Base-by-base conservation (phyloP, 2,888 invertebrate genomes). In the Andrena minutula region DNA sequence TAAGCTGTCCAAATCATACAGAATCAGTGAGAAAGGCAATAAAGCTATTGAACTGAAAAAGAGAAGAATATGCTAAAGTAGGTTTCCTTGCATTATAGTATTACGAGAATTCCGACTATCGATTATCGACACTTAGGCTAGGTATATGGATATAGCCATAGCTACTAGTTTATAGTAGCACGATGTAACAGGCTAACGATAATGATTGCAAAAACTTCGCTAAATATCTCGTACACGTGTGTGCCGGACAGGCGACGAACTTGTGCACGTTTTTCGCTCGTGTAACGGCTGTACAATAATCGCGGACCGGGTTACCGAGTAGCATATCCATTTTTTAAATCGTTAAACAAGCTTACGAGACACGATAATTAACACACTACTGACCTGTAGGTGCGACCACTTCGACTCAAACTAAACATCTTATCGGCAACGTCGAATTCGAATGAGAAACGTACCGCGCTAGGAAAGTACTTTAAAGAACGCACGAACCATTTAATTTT, bases 11-110 rank as follows among this genome's bases (percentile, higher is more conserved):
- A 85, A 85, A 86, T 89, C 89, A 89, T 88, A 89, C 88, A 88
- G 87, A 91, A 90, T 91, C 91, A 87, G 90, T 89, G 89, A 90
- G 87, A 90, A 90, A 90, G 90, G 90, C 90, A 91, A 91, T 91
- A 90, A 90, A 83, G 84, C 89, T 90, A 82, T 86, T 87, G 87
- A 91, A 89, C 87, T 87, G 85, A 77, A 77, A 70, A 81, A 56
- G 49, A 66, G 80, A 70, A 80, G 78, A 74, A 87, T 90, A 91
- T 87, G 88, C 88, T 91, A 90, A 90, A 86, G 87, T 91, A 90
- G 90, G 89, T 88, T 83, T 91, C 86, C 90, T 89, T 89, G 91
- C 89, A 89, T 90, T 87, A 88, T 86, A 86, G 86, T 89, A 89
- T 87, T 89, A 88, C 88, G 88, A 88, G 88, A 88, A 88, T 89